Evolutionary conservation across 2,888 invertebrate genomes (phyloP).

Genomic region (Petrophora chlorosata): DNA sequence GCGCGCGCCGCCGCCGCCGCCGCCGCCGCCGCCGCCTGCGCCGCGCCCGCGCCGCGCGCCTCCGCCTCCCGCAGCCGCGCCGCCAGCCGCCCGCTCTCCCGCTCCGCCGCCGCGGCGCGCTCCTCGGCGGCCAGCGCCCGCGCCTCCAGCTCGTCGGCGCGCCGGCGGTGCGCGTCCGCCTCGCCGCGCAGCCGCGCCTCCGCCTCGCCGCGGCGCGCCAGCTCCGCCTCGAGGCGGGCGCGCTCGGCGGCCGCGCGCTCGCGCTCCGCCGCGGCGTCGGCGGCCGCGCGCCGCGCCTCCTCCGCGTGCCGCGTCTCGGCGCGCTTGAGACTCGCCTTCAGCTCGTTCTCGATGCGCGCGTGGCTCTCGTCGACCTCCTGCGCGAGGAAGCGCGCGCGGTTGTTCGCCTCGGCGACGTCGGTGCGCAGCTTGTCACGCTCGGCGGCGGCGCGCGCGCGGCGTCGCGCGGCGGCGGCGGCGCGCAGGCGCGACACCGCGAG

Average conservation of each 20-base stretch:
- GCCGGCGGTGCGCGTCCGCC: constrained; percentile 83
- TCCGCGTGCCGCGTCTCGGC: constrained; percentile 91
- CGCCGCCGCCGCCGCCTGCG: constrained; percentile 12
- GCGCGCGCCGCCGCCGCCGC: constrained; percentile 32
- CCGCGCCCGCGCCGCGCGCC: constrained; percentile 7
- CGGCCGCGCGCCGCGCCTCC: constrained; percentile 87
- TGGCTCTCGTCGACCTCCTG: constrained; percentile 97
- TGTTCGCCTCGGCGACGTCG: constrained; percentile 92
- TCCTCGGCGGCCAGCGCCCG: constrained; percentile 66
- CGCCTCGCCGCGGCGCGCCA: constrained; percentile 86
- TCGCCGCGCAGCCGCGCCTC: constrained; percentile 87
- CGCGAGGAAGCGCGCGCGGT: constrained; percentile 90
- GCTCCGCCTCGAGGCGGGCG: constrained; percentile 85
- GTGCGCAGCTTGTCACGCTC: constrained; percentile 92
- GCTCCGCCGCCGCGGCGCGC: constrained; percentile 47
- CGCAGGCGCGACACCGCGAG: constrained; percentile 87
- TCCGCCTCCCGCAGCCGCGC: constrained; percentile 38
- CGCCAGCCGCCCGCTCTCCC: constrained; percentile 45
- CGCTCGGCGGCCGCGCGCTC: constrained; percentile 87
- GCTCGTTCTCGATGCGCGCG: constrained; percentile 90
- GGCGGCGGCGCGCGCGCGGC: constrained; percentile 86
- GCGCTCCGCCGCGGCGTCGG: constrained; percentile 88
- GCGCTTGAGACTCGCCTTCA: constrained; percentile 87
- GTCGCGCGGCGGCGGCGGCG: constrained; percentile 88
- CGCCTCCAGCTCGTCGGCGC: constrained; percentile 81